Base-by-base conservation (phyloP, 2,888 invertebrate species). In the Torymus aiolomorphi region DNA sequence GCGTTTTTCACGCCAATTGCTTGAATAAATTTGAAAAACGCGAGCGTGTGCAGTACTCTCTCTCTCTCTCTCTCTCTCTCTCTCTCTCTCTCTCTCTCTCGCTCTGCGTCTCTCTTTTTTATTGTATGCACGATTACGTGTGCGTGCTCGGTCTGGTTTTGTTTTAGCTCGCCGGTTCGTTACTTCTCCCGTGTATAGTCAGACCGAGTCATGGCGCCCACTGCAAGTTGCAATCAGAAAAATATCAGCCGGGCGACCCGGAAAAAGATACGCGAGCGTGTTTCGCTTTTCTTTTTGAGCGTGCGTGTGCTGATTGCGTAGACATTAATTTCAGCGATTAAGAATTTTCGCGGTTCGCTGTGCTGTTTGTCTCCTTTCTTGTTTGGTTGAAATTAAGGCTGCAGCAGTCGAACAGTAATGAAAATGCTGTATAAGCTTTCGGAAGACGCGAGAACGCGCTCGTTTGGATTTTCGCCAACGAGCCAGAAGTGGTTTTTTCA, bases 1-100 rank as follows among this genome's bases (percentile, higher is more conserved):
- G 75, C 78, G 72, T 78, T 78, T 81, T 78, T 78, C 73, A 79
- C 78, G 76, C 76, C 81, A 70, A 79, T 78, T 79, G 78, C 81
- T 76, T 71, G 81, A 73, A 81, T 81, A 79, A 76, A 81, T 76
- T 81, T 76, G 57, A 75, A 75, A 81, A 81, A 74, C 66, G 42
- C 61, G 18, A 52, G 16, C 52, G 5, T 18, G 42, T 70, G 0
- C 51, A 13, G 20, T 24, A 24, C 24, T 24, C 24, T 4, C 20
- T 51, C 24, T 24, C 16, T 52, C 61, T 24, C 31, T 31, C 61
- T 76, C 16, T 52, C 54, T 54, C 3, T 5, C 18, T 12, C 5
- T 5, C n/a, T n/a, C n/a, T n/a, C n/a, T n/a, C n/a, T n/a, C n/a
- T n/a, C n/a, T n/a, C n/a, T n/a, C n/a, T n/a, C n/a, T n/a, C n/a